phyloP scores from a whole-genome alignment of 2,113 vertebrate species.

The Crotalus helleri region DNA sequence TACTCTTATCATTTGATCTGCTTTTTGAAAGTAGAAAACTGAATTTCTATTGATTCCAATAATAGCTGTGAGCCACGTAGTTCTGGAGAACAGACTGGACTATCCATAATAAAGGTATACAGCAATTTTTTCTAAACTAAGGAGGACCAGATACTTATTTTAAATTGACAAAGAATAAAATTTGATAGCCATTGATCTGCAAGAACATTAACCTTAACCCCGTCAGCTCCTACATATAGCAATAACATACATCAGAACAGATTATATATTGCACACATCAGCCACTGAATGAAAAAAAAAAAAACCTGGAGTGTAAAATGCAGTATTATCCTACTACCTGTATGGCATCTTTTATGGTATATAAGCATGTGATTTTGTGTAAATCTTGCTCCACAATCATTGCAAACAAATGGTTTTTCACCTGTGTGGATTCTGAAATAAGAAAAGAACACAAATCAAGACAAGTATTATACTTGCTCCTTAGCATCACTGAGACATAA shows the following conservation, averaged over 20 bases:
- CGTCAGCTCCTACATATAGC: neutral
- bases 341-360: slow-evolving; percentile 94
- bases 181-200: neutral
- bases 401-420: slow-evolving; percentile 95
- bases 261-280: neutral
- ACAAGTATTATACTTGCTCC: neutral
- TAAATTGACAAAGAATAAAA: neutral
- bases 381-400: slow-evolving; percentile 89
- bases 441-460: slow-evolving; percentile 48
- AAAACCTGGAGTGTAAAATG: rapidly evolving
- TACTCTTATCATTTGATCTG: neutral
- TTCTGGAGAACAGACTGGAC: neutral
- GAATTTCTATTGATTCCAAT: neutral
- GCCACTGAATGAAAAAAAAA: rapidly evolving
- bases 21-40: neutral
- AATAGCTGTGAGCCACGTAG: neutral
- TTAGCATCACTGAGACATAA: neutral
- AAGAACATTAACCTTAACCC: neutral
- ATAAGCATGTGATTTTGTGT: slow-evolving; percentile 98
- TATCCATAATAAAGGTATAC: neutral
- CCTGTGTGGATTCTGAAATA: slow-evolving; percentile 91
- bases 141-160: neutral
- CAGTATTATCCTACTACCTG: slow-evolving; percentile 74
- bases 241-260: neutral
- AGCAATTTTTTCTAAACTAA: neutral